These are phyloP conservation scores for Lagopus leucura DNA, from an alignment of 2,113 vertebrate genomes.

Conservation along the genomic window DNA sequence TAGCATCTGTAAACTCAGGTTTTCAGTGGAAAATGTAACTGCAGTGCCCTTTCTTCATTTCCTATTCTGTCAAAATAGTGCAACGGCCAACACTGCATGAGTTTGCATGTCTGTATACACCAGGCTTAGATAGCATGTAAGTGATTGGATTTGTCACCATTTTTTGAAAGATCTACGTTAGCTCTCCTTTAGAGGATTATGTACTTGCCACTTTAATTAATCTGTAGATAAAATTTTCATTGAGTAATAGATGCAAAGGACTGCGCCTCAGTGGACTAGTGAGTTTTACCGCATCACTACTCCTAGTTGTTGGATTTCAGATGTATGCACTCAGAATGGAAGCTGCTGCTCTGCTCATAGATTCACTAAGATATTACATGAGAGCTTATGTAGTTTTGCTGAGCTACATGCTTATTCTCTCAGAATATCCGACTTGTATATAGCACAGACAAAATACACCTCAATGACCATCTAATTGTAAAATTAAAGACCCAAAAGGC, in stretches of 20 bases:
- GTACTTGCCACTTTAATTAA: background rate
- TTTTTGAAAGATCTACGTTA: background rate
- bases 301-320: background rate
- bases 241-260: background rate
- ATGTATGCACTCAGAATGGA: background rate
- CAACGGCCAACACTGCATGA: background rate
- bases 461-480: background rate
- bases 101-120: background rate
- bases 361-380: background rate
- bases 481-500: background rate
- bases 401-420: background rate
- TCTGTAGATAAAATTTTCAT: background rate
- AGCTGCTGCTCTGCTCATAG: background rate
- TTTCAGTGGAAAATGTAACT: conserved; percentile 9
- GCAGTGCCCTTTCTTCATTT: conserved; percentile 11
- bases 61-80: conserved; percentile 35
- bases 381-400: background rate
- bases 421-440: background rate
- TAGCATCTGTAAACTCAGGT: background rate
- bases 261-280: background rate
- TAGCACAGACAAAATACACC: background rate
- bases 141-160: background rate
- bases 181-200: background rate
- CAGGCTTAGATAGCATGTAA: background rate
- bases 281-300: background rate